These are phyloP conservation scores for Coleophora flavipennella DNA, from an alignment of 2,888 invertebrate species.

Conservation along the genomic window DNA sequence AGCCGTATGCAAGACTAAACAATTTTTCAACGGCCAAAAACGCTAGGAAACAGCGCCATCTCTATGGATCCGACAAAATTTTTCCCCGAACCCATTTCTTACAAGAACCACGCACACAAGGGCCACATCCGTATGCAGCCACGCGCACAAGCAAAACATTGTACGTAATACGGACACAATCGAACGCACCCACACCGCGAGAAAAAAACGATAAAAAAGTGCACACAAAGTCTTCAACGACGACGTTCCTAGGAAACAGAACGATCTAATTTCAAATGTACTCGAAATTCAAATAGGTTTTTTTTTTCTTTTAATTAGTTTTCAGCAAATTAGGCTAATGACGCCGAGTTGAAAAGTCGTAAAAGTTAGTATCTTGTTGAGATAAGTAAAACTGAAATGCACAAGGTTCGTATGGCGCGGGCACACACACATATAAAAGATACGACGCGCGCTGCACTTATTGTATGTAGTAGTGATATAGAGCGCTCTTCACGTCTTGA, in stretches of 20 bases:
- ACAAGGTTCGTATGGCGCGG: conserved; percentile 60
- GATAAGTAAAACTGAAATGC: conserved; percentile 56
- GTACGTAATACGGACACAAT: conserved; percentile 37
- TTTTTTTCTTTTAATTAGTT: conserved; percentile 13
- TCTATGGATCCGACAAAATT: conserved; percentile 62
- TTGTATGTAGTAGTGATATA: conserved; percentile 43
- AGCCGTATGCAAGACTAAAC: neutral
- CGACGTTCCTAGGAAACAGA: conserved; percentile 1
- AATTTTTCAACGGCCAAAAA: neutral
- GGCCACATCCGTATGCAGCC: conserved; percentile 24
- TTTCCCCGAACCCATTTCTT: conserved; percentile 70
- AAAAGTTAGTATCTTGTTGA: conserved; percentile 27
- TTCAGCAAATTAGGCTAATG: conserved; percentile 11
- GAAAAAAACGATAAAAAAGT: conserved; percentile 70
- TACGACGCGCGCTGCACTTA: conserved; percentile 48
- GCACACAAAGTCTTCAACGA: conserved; percentile 40
- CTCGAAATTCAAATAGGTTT: conserved; percentile 19
- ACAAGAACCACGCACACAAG: conserved; percentile 58
- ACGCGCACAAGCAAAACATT: conserved; percentile 24
- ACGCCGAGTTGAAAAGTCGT: conserved; percentile 29
- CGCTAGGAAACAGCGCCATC: conserved; percentile 51
- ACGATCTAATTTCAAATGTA: conserved; percentile 23
- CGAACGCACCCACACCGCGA: conserved; percentile 66
- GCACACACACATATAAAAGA: conserved; percentile 40
- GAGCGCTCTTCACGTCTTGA: conserved; percentile 31